Base-by-base conservation (phyloP, 2,797 vertebrate species). In the Lateolabrax maculatus region DNA sequence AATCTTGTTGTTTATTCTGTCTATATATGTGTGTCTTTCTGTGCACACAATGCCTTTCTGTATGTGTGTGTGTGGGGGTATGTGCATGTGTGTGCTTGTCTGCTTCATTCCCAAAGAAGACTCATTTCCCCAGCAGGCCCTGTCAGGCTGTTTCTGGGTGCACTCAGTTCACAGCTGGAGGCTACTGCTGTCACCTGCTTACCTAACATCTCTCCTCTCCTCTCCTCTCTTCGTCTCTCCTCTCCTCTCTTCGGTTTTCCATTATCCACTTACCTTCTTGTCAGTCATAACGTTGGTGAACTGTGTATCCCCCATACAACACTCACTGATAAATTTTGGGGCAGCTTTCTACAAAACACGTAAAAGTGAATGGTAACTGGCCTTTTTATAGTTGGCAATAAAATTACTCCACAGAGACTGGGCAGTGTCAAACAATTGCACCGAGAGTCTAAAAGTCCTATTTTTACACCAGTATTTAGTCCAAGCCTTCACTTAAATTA, bases 91-190 rank as follows among this genome's bases (percentile, higher is more conserved):
- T 83, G 77, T 53, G 80, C 81, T 63, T 87, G 87, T 87, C 79
- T 73, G 88, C 85, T 85, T 84, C 85, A 77, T 86, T 92, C 84
- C 76, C 83, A 81, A 83, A 87, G 89, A 90, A 88, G 90, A 92
- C 90, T 92, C 86, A 92, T 94, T 93, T 90, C 84, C 91, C 91
- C 91, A 92, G 91, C 92, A 92, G 92, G 92, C 79, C 74, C 89
- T 92, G 93, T 94, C 93, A 93, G 90, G 79, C 93, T 90, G 89
- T 91, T 93, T 92, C 87, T 90, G 87, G 90, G 88, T 81, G 60
- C 83, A 81, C 91, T 91, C 79, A 61, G 88, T 90, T 94, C 90
- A 90, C 92, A 91, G 90, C 93, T 94, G 90, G 90, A 88, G 89
- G 92, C 84, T 81, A 84, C 89, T 85, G 86, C 91, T 91, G 88